These are phyloP conservation scores for Crossoptilon crossoptilon DNA, from an alignment of 2,797 vertebrate genomes.

Conservation along the genomic window DNA sequence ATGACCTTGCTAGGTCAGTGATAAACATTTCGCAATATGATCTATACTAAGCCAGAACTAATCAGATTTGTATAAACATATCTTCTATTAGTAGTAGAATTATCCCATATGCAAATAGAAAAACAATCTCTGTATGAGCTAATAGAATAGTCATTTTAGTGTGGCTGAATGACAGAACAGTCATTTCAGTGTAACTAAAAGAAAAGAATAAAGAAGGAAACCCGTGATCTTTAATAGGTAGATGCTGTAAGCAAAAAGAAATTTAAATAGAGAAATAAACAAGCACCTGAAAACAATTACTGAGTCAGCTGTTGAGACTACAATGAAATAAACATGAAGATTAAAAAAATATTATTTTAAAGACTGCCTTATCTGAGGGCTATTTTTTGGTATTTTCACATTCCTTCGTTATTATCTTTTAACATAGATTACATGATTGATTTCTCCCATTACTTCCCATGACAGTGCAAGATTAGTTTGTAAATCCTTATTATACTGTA, in stretches of 20 bases:
- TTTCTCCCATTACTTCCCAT: not conserved
- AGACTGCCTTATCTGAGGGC: not conserved
- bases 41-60: not conserved
- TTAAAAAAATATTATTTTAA: not conserved
- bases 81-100: not conserved
- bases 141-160: not conserved
- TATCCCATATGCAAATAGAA: not conserved
- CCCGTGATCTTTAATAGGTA: not conserved
- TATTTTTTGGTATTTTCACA: not conserved
- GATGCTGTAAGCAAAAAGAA: not conserved
- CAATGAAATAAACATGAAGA: not conserved
- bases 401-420: not conserved
- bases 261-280: not conserved
- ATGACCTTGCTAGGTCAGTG: not conserved
- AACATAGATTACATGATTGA: not conserved
- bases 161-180: not conserved
- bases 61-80: not conserved
- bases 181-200: not conserved
- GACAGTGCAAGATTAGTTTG: not conserved
- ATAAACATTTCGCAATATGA: not conserved
- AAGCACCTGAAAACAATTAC: not conserved
- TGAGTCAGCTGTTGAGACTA: not conserved
- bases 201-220: not conserved
- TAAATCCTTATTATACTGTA: constrained; percentile 75
- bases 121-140: not conserved